phyloP scores from a whole-genome alignment of 2,888 invertebrate species.

The Euzophera pinguis region DNA sequence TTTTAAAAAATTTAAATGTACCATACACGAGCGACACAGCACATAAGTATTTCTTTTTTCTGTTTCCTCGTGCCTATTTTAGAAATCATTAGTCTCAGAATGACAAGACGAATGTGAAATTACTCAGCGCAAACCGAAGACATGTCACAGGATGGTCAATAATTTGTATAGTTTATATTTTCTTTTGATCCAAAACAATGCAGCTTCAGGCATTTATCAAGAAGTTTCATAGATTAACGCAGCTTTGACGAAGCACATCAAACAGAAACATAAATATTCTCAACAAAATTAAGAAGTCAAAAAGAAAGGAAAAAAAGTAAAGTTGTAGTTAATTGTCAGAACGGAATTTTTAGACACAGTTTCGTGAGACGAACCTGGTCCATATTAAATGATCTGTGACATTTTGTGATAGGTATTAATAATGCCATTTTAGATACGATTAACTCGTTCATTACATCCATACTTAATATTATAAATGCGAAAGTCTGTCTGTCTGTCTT shows the following conservation, averaged over 20 bases:
- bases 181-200: slow-evolving; percentile 67
- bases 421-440: too few relatives aligned
- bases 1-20: slow-evolving; percentile 41
- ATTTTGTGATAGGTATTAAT: too few relatives aligned
- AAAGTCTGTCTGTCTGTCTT: too few relatives aligned
- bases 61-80: slow-evolving; percentile 53
- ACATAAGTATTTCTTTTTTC: slow-evolving; percentile 37
- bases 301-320: background rate
- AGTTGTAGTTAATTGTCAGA: slow-evolving; percentile 42
- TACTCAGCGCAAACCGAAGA: slow-evolving; percentile 59
- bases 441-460: too few relatives aligned
- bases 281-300: slow-evolving; percentile 37
- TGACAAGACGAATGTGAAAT: slow-evolving; percentile 50
- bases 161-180: slow-evolving; percentile 65
- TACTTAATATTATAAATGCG: too few relatives aligned
- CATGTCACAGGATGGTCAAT: slow-evolving; percentile 59
- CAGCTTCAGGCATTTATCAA: slow-evolving; percentile 50
- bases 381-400: too few relatives aligned
- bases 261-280: slow-evolving; percentile 55
- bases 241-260: slow-evolving; percentile 51
- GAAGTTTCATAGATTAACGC: slow-evolving; percentile 55
- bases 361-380: slow-evolving; percentile 23
- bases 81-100: slow-evolving; percentile 52
- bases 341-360: slow-evolving; percentile 37
- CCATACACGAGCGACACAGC: slow-evolving; percentile 37